Evolutionary conservation across 2,113 vertebrate species (phyloP), one percentile per base, ranked within the genome.

Genomic region (Alosa alosa): DNA sequence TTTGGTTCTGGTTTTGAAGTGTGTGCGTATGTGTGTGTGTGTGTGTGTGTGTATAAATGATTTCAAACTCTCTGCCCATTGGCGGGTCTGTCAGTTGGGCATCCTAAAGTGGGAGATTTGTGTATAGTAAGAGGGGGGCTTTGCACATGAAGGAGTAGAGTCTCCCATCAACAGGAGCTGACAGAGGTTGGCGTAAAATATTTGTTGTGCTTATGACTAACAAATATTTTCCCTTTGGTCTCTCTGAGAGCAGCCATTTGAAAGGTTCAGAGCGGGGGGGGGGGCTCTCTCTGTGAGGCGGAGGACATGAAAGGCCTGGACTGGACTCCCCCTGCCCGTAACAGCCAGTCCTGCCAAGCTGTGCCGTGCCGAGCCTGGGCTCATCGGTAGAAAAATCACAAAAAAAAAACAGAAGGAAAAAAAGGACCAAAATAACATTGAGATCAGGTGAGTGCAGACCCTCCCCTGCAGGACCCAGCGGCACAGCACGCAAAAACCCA

Each of bases 201-300:
- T 93, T 94, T 93, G 92, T 91, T 91, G 90, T 92, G 89, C n/a
- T 84, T 88, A 89, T 85, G 86, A 92, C 93, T 92, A 90, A 93
- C 93, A 94, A 94, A 95, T 93, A 93, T 93, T 94, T 78, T 94
- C 91, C 85, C 90, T 93, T 92, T 93, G 91, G 89, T 91, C 88
- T 92, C 55, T 39, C 90, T 86, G 82, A 91, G 90, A 90, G 91
- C 86, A 86, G 86, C 31, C 31, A 86, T 90, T 89, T 89, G 86
- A 91, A 89, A 90, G 89, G 82, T 87, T 72, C 52, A 47, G 82
- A 86, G 84, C 60, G 20, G 83, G 25, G 31, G 9, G 25, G n/a
- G n/a, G 25, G 18, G 17, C 72, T 39, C 72, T 78, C 72, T 78
- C 31, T 78, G 87, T 91, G 92, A 93, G 90, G 91, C 89, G 81